phyloP scores from a whole-genome alignment of 1,140 invertebrate genomes.

The Sweltsa coloradensis region DNA sequence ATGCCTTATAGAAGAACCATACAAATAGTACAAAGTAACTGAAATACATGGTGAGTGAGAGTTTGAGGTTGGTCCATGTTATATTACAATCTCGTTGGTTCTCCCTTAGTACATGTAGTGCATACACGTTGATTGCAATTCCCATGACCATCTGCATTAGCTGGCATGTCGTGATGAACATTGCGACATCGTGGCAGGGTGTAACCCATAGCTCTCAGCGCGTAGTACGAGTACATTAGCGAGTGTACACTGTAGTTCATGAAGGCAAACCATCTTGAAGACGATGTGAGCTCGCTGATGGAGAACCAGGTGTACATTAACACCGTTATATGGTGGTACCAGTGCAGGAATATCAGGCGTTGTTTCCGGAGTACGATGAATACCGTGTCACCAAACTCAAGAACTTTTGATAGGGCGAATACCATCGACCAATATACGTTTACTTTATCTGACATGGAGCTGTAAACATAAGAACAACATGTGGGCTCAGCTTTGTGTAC shows the following conservation, averaged over 20 bases:
- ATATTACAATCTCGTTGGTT: constrained; percentile 67
- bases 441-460: too few relatives aligned
- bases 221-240: constrained; percentile 97
- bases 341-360: constrained; percentile 95
- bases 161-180: constrained; percentile 87
- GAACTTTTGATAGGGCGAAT: constrained; percentile 89
- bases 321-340: constrained; percentile 85
- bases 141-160: constrained; percentile 93
- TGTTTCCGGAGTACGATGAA: constrained; percentile 95
- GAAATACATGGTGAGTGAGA: constrained; percentile 89
- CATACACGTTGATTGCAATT: constrained; percentile 79
- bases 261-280: constrained; percentile 95
- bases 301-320: constrained; percentile 96
- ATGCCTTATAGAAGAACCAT: constrained; percentile 80
- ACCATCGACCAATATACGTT: constrained; percentile 57
- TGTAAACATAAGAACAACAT: too few relatives aligned
- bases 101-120: constrained; percentile 54
- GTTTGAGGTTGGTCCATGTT: constrained; percentile 72
- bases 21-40: constrained; percentile 86
- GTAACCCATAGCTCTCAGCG: constrained; percentile 76
- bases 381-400: constrained; percentile 92
- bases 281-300: constrained; percentile 92
- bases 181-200: constrained; percentile 76
- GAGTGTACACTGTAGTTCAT: constrained; percentile 98
- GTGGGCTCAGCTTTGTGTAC: too few relatives aligned